phyloP scores from a whole-genome alignment of 2,888 invertebrate genomes.

The Dasypolia templi region DNA sequence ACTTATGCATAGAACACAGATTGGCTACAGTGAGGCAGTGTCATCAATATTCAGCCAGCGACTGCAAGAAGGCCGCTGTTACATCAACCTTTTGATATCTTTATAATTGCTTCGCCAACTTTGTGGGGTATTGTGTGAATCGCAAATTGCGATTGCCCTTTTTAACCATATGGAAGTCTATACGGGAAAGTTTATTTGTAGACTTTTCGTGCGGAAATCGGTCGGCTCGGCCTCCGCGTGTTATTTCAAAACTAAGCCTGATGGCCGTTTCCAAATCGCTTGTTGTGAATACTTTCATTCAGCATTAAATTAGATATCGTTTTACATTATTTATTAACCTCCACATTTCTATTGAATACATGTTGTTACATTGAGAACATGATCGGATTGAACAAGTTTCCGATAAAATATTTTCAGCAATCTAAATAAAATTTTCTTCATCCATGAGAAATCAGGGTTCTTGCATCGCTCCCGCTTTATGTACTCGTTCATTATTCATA shows the following conservation, averaged over 20 bases:
- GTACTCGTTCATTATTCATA: conserved; percentile 62
- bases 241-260: neutral
- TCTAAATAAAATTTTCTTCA: conserved; percentile 42
- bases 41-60: conserved; percentile 87
- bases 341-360: conserved; percentile 9
- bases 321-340: conserved; percentile 13
- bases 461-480: conserved; percentile 24
- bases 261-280: conserved; percentile 13
- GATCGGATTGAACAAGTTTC: conserved; percentile 11
- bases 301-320: conserved; percentile 3
- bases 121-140: conserved; percentile 62
- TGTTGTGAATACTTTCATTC: neutral
- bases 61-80: conserved; percentile 74
- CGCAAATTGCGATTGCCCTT: conserved; percentile 64
- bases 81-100: conserved; percentile 75
- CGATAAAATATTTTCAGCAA: conserved; percentile 9
- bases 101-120: conserved; percentile 63
- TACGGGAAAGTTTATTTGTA: conserved; percentile 53
- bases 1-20: conserved; percentile 89
- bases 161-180: conserved; percentile 46
- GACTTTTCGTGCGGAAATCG: conserved; percentile 36
- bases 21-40: conserved; percentile 83
- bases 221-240: neutral
- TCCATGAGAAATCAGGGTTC: conserved; percentile 24
- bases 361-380: too few species aligned